phyloP scores from a whole-genome alignment of 2,888 invertebrate genomes.

The Eledone cirrhosa region DNA sequence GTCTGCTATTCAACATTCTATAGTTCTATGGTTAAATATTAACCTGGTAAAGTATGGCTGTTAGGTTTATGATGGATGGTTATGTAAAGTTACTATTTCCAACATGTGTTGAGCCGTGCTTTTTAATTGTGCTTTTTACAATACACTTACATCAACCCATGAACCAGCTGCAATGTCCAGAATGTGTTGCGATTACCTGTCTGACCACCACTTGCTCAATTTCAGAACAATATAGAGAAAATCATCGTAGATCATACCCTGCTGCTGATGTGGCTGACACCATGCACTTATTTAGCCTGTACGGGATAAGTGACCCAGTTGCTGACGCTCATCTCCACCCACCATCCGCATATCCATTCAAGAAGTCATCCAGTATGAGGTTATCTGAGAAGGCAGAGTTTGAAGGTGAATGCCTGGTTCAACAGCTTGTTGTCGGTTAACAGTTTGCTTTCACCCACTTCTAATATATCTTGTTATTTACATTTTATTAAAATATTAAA shows the following conservation, averaged over 20 bases:
- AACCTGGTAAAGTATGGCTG: no score
- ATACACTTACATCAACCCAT: no score
- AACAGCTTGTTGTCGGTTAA: neutral
- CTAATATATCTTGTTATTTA: no score
- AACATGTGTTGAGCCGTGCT: no score
- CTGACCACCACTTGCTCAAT: constrained; percentile 32
- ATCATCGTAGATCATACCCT: constrained; percentile 49
- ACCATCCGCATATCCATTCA: constrained; percentile 46
- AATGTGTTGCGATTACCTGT: constrained; percentile 31
- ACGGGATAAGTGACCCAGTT: constrained; percentile 42
- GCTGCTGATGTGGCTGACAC: constrained; percentile 40
- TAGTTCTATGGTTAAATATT: no score
- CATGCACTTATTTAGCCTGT: constrained; percentile 40
- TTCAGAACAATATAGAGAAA: constrained; percentile 37
- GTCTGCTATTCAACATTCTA: no score
- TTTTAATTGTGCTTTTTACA: no score
- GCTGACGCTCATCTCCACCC: constrained; percentile 41
- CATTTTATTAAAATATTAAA: no score
- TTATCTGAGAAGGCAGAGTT: constrained; percentile 58
- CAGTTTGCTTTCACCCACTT: no score
- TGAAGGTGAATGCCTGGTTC: constrained; percentile 51
- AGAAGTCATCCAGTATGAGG: constrained; percentile 65
- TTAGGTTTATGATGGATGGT: no score
- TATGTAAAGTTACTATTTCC: no score
- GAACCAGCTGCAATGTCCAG: no score